Base-by-base conservation (phyloP, 2,113 vertebrate genomes). In the Mionectes macconnelli region DNA sequence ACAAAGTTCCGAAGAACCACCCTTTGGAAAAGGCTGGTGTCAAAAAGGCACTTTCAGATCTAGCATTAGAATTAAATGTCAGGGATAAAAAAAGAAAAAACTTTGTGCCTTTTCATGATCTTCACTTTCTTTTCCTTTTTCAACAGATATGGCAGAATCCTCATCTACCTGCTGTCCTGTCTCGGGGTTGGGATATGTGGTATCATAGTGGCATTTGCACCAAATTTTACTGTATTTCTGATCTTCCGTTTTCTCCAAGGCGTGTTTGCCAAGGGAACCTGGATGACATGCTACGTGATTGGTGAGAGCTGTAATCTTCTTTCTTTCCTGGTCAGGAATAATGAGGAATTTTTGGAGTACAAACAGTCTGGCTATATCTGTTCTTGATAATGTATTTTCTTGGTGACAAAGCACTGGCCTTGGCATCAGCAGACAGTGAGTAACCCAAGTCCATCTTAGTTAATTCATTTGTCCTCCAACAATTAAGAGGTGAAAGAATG, bases 221-320 rank as follows among this genome's bases (percentile, higher is more conserved):
- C 99, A 8, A 98, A 98, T 94, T 99, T 99, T 87, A 84, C 96
- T 9, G 86, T 98, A 42, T 96, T 99, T 74, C 97, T 99, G 94
- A 96, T 99, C 70, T 99, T 99, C 97, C 98, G 99, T 74, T 98
- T 98, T 62, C 97, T 99, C 6, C 99, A 98, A 92, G 99, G 99
- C 15, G 96, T 99, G 14, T 99, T 99, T 68, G 98, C 98, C 92
- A 99, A 99, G 86, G 99, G 99, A 78, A 99, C 99, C 4, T 99
- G 99, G 99, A 98, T 99, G 97, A 98, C 98, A 4, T 98, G 98
- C 96, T 99, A 99, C 2, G 99, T 99, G 76, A 98, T 99, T 20
- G 98, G 99, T 99, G 98, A 98, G 99, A 79, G 28, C 18, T 75
- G 9, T 30, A 63, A 7, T 31, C 45, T 22, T 31, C 6, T 86